Conservation (phyloP, 2,113 vertebrate species). For the Raja brachyura region DNA sequence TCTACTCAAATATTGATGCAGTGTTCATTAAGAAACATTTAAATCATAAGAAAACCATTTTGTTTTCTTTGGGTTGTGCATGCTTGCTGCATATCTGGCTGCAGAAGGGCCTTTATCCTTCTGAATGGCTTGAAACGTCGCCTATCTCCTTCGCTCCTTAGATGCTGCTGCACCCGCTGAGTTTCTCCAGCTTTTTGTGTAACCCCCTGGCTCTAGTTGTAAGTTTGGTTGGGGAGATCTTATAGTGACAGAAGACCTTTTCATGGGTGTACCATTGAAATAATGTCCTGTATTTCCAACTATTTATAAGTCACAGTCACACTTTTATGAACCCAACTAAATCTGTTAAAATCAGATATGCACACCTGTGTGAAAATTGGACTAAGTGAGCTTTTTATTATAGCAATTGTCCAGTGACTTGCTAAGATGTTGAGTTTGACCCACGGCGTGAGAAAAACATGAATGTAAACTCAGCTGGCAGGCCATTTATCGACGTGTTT, state of each 20-base stretch:
- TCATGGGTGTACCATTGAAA: neutral
- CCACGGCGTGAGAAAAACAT: neutral
- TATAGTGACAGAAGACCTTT: neutral
- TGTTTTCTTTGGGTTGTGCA: too few species aligned
- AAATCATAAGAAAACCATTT: neutral
- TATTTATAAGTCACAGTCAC: neutral
- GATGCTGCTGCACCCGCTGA: too few species aligned
- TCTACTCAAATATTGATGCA: constrained; percentile 18
- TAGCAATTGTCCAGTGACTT: neutral
- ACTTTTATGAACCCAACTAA: neutral
- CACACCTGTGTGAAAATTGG: neutral
- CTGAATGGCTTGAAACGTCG: too few species aligned
- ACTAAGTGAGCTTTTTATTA: neutral
- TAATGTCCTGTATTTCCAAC: too few species aligned
- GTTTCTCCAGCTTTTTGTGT: too few species aligned
- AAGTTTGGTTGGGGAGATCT: too few species aligned
- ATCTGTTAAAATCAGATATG: neutral
- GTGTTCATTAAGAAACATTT: constrained; percentile 28
- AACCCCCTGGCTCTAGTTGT: too few species aligned
- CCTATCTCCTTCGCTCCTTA: too few species aligned
- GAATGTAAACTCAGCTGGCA: neutral
- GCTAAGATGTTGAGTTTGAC: neutral
- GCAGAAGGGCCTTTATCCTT: too few species aligned
- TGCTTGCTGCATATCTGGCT: too few species aligned
- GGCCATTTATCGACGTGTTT: neutral